Conservation (phyloP, 1,140 invertebrate species). For the Berghia stephanieae region DNA sequence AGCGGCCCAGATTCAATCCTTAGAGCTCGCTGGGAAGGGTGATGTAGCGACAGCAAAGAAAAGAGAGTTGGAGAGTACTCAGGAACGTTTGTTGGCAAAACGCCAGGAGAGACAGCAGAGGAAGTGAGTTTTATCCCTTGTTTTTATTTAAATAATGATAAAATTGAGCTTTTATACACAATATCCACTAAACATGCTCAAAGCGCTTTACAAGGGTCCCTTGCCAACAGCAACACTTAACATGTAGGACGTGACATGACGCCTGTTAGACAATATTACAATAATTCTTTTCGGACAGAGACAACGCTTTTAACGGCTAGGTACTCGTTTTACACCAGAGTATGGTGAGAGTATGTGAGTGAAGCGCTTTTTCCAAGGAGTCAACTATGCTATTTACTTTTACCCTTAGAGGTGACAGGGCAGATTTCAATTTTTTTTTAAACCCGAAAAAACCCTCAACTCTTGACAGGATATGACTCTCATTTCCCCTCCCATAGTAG, state of each 20-base stretch:
- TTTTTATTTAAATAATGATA: neutral
- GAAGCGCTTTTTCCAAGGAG: neutral
- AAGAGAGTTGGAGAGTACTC: constrained; percentile 47
- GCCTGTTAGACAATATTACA: neutral
- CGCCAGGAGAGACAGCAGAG: constrained; percentile 56
- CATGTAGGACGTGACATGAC: too few relatives aligned
- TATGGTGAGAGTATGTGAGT: neutral
- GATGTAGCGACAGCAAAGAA: constrained; percentile 38
- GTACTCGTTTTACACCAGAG: too few relatives aligned
- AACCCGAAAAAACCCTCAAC: too few relatives aligned
- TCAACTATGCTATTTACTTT: neutral
- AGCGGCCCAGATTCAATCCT: constrained; percentile 46
- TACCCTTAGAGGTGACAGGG: too few relatives aligned
- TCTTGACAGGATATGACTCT: neutral
- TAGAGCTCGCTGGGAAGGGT: constrained; percentile 45
- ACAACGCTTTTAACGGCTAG: too few relatives aligned
- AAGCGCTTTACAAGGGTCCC: too few relatives aligned
- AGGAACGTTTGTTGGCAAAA: constrained; percentile 54
- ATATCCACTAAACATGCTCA: neutral
- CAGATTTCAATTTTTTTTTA: too few relatives aligned
- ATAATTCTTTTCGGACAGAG: neutral
- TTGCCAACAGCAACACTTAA: too few relatives aligned
- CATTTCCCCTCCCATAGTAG: neutral
- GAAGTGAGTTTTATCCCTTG: constrained; percentile 46
- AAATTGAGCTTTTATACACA: neutral